These are phyloP conservation scores for Neolamprologus tretocephalus DNA, from an alignment of 2,113 vertebrate species.

Conservation along the genomic window DNA sequence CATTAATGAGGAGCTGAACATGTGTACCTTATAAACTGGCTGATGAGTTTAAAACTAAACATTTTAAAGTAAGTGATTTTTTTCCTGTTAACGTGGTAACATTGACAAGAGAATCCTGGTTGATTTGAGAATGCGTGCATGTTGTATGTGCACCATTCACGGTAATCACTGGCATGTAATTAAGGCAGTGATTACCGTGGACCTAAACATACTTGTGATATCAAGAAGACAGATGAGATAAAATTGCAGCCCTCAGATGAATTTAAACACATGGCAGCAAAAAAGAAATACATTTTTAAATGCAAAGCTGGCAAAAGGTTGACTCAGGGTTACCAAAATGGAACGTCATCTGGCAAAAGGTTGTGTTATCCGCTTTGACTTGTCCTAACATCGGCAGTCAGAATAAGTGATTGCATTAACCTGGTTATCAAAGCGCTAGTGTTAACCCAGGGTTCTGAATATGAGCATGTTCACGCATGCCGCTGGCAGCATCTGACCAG, in stretches of 20 bases:
- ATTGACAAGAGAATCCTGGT: background rate
- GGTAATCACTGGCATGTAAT: background rate
- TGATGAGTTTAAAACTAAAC: background rate
- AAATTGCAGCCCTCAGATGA: background rate
- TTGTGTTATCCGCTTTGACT: background rate
- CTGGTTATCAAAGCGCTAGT: background rate
- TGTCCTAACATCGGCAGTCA: background rate
- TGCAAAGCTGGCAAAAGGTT: background rate
- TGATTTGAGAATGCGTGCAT: no score
- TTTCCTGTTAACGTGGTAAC: background rate
- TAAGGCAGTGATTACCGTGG: background rate
- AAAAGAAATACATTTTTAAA: background rate
- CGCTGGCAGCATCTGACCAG: background rate
- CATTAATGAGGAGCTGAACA: background rate
- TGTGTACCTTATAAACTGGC: background rate
- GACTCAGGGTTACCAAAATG: background rate
- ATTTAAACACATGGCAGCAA: background rate
- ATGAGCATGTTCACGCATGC: background rate
- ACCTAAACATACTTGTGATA: background rate
- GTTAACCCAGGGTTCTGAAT: background rate
- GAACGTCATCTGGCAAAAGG: background rate
- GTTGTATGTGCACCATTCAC: background rate
- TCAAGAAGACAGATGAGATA: background rate
- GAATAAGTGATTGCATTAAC: background rate
- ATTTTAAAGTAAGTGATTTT: background rate